A percentile compares a stretch with the other conserved stretches of the same genome.
Evolutionary conservation across 2,113 vertebrate species (phyloP).

Genomic region (Pitta sordida): DNA sequence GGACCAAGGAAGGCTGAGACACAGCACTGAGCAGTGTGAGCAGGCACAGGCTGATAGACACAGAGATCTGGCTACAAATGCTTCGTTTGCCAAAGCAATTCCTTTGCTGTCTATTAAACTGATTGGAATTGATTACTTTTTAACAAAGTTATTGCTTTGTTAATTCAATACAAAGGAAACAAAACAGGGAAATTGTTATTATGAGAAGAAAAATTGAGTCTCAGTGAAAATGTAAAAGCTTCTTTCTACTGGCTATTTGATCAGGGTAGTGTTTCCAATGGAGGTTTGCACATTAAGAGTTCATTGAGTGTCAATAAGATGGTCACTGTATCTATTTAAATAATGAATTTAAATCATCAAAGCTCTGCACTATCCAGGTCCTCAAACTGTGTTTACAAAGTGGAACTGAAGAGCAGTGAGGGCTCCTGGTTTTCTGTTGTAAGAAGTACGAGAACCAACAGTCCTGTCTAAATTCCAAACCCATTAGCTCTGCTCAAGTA

Average conservation of each 20-base stretch:
- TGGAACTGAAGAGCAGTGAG: not conserved
- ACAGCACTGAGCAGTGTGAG: not conserved
- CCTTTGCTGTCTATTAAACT: not conserved
- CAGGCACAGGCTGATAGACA: not conserved
- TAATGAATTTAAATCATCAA: not conserved
- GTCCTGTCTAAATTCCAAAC: not conserved
- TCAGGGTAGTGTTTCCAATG: not conserved
- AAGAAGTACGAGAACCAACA: accelerated
- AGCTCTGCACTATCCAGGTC: not conserved
- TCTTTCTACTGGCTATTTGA: not conserved
- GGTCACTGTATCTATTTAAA: not conserved
- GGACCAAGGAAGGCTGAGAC: not conserved
- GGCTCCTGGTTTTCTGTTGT: not conserved
- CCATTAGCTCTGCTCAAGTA: not conserved
- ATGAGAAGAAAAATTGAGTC: not conserved
- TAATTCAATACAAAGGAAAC: not conserved
- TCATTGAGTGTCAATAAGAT: not conserved
- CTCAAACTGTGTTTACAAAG: not conserved
- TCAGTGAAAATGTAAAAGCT: not conserved
- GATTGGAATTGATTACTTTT: not conserved
- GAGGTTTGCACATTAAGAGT: not conserved
- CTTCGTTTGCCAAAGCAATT: not conserved
- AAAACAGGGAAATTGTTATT: not conserved
- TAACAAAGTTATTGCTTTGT: not conserved
- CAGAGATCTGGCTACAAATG: not conserved